Evolutionary conservation across 2,113 vertebrate genomes (phyloP).

Genomic region (Cepphus grylle): DNA sequence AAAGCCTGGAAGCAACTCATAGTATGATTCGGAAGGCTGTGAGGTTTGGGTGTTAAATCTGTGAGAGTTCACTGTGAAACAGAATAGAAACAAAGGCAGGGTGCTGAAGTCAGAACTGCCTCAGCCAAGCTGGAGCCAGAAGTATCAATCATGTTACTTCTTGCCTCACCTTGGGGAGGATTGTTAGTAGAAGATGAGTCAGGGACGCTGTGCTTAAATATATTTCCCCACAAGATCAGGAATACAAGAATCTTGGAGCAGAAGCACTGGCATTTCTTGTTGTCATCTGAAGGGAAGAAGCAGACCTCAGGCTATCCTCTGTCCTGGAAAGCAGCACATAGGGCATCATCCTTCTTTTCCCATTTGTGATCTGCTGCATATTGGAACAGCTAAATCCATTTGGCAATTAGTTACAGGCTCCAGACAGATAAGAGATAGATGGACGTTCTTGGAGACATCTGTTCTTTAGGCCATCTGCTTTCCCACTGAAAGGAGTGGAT

Average conservation of each 20-base stretch:
- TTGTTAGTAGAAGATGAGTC: constrained; percentile 42
- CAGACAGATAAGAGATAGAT: background rate
- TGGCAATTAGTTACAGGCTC: background rate
- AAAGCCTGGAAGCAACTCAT: background rate
- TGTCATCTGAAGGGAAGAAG: constrained; percentile 21
- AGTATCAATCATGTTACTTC: constrained; percentile 55
- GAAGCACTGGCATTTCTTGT: constrained; percentile 20
- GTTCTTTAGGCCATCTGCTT: background rate
- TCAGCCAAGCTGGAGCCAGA: constrained; percentile 40
- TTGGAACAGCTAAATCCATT: background rate
- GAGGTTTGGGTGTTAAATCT: background rate
- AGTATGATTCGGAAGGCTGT: background rate
- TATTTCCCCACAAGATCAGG: background rate
- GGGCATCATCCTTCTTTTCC: background rate
- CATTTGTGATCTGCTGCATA: background rate
- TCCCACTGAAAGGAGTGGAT: background rate
- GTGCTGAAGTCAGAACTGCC: constrained; percentile 5
- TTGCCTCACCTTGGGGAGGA: constrained; percentile 33
- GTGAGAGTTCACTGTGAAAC: background rate
- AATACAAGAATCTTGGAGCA: background rate
- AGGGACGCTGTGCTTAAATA: background rate
- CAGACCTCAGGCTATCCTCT: background rate
- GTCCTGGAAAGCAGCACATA: background rate
- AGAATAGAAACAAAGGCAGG: background rate
- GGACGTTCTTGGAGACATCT: background rate